Conservation (phyloP, 2,113 vertebrate species). For the Agapornis roseicollis region DNA sequence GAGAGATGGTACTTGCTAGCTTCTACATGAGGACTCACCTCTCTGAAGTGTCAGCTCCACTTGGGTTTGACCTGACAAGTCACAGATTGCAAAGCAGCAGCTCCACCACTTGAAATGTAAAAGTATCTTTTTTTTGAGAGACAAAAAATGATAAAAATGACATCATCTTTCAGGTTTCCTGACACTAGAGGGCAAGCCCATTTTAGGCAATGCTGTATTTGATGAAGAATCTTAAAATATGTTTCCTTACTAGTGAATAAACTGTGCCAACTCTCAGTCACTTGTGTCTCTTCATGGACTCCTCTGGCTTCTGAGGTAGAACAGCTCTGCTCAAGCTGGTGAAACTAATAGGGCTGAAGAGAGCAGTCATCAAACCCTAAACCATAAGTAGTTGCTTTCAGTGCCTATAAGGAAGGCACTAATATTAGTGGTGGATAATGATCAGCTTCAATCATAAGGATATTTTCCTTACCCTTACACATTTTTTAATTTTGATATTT, state of each 20-base stretch:
- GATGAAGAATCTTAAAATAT: not conserved
- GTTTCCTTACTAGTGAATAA: not conserved
- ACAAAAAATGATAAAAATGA: not conserved
- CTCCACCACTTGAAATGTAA: slow-evolving; percentile 25
- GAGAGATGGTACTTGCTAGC: not conserved
- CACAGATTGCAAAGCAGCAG: slow-evolving; percentile 34
- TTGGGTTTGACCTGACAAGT: not conserved
- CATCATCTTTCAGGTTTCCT: slow-evolving; percentile 29
- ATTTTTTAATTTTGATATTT: not conserved
- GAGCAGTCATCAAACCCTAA: not conserved
- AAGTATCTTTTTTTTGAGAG: not conserved
- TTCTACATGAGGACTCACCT: not conserved
- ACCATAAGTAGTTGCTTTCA: not conserved
- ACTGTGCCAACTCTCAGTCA: not conserved
- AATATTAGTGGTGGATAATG: not conserved
- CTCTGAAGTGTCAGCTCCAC: not conserved
- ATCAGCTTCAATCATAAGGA: not conserved
- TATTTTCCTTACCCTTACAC: not conserved
- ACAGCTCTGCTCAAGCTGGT: not conserved
- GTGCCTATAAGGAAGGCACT: not conserved
- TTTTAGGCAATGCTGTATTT: not conserved
- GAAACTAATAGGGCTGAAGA: not conserved
- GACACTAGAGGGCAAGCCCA: slow-evolving; percentile 61
- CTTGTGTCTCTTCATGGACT: not conserved
- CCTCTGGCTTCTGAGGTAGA: not conserved